Percentiles rank a stretch among this genome's conserved stretches.
Evolutionary conservation across 2,113 vertebrate species (phyloP).

Genomic region (Menura novaehollandiae): DNA sequence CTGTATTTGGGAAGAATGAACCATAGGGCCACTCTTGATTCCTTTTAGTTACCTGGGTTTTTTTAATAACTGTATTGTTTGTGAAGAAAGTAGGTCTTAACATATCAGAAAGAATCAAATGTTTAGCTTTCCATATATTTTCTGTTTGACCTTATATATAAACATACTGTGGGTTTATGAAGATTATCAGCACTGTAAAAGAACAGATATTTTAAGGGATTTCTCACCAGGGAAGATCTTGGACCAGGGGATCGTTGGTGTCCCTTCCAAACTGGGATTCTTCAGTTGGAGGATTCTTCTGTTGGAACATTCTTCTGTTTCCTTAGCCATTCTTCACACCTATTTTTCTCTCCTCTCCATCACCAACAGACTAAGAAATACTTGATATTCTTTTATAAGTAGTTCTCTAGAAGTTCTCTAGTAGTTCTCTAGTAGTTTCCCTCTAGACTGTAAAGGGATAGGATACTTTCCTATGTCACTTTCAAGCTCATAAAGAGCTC

Average conservation of each 20-base stretch:
- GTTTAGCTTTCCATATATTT: neutral
- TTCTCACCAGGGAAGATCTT: neutral
- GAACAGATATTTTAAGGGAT: neutral
- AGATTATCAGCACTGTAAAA: neutral
- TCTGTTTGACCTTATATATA: neutral
- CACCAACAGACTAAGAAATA: neutral
- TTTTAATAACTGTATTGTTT: neutral
- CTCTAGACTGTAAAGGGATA: neutral
- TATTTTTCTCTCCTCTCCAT: neutral
- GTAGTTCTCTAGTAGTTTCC: no score
- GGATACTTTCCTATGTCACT: neutral
- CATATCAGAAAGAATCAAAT: neutral
- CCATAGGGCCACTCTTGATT: neutral
- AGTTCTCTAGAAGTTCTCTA: no score
- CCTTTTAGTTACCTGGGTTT: accelerated
- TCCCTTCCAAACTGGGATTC: neutral
- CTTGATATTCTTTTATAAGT: neutral
- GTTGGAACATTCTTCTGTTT: neutral
- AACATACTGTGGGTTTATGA: neutral
- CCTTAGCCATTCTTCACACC: neutral
- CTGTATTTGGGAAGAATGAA: neutral
- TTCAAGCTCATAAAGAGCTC: neutral
- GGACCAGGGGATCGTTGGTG: neutral
- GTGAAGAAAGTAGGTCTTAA: neutral
- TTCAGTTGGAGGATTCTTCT: neutral